Evolutionary conservation across 2,797 vertebrate species (phyloP).

Genomic region (Xenopus petersii): DNA sequence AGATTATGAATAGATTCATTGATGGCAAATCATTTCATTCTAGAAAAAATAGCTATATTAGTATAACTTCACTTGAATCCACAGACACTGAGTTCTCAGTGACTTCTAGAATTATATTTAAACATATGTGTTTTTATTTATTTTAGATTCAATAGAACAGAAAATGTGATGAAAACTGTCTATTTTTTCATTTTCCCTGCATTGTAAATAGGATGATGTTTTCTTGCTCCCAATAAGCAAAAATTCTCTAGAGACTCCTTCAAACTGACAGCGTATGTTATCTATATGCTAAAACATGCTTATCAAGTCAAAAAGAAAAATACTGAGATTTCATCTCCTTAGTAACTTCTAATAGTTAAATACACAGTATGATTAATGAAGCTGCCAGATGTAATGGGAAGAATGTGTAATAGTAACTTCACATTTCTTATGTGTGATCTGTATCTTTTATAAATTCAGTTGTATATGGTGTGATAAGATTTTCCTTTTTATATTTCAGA

Average conservation of each 20-base stretch:
- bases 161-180: slow-evolving; percentile 64
- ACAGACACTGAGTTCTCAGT: slow-evolving; percentile 56
- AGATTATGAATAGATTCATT: slow-evolving; percentile 64
- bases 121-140: too few species aligned
- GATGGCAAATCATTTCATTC: slow-evolving; percentile 60
- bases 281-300: slow-evolving; percentile 72
- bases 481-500: slow-evolving; percentile 72
- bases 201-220: slow-evolving; percentile 67
- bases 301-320: slow-evolving; percentile 76
- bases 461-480: slow-evolving; percentile 70
- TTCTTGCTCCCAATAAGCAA: slow-evolving; percentile 63
- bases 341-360: slow-evolving; percentile 79
- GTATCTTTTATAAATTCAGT: slow-evolving; percentile 75
- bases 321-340: slow-evolving; percentile 78
- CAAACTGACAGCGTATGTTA: slow-evolving; percentile 75
- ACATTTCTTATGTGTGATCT: slow-evolving; percentile 76
- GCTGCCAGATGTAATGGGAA: slow-evolving; percentile 77
- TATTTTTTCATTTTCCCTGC: slow-evolving; percentile 59
- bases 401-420: slow-evolving; percentile 78
- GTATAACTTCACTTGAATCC: slow-evolving; percentile 54
- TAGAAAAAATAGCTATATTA: slow-evolving; percentile 57
- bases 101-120: slow-evolving; percentile 27
- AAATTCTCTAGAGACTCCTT: slow-evolving; percentile 61
- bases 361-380: slow-evolving; percentile 77
- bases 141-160: too few species aligned